Percentiles rank a stretch among this genome's conserved stretches.
phyloP scores from a whole-genome alignment of 1,140 invertebrate genomes.

The Teleopsis dalmanni region DNA sequence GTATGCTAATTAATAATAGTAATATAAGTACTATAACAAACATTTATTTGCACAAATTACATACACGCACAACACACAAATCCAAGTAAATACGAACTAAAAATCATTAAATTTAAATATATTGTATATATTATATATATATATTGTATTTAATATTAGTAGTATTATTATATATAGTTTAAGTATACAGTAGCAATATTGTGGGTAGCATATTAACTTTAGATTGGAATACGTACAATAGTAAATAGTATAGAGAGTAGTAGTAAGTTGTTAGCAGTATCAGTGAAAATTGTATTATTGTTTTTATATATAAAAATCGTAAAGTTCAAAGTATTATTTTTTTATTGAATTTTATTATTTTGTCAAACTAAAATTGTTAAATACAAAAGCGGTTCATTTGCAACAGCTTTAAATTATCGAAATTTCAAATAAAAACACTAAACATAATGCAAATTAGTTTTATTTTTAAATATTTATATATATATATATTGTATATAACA shows the following conservation, averaged over 20 bases:
- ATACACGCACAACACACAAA: constrained; percentile 5
- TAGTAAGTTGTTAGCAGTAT: constrained; percentile 2
- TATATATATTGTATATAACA: neutral
- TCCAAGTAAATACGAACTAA: constrained; percentile 1
- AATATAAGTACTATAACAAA: neutral
- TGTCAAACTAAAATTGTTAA: constrained; percentile 2
- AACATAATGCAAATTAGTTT: constrained; percentile 3
- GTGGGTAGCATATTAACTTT: too few species aligned
- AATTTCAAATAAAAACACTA: constrained; percentile 13
- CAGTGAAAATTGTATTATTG: constrained; percentile 4
- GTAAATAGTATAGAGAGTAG: neutral
- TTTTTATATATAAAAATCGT: too few species aligned
- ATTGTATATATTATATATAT: neutral
- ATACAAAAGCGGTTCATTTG: constrained; percentile 8
- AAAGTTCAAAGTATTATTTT: neutral
- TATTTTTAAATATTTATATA: neutral
- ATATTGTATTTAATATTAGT: constrained; percentile 3
- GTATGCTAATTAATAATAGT: too few species aligned
- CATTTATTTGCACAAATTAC: constrained; percentile 1
- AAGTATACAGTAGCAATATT: too few species aligned
- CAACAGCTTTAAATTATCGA: constrained; percentile 14
- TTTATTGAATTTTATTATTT: constrained; percentile 2
- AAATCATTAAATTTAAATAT: neutral
- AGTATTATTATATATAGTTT: constrained; percentile 3
- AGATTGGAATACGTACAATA: constrained; percentile 5